phyloP scores from a whole-genome alignment of 53 echinoderm and acorn worm genomes.

The Astropecten irregularis region DNA sequence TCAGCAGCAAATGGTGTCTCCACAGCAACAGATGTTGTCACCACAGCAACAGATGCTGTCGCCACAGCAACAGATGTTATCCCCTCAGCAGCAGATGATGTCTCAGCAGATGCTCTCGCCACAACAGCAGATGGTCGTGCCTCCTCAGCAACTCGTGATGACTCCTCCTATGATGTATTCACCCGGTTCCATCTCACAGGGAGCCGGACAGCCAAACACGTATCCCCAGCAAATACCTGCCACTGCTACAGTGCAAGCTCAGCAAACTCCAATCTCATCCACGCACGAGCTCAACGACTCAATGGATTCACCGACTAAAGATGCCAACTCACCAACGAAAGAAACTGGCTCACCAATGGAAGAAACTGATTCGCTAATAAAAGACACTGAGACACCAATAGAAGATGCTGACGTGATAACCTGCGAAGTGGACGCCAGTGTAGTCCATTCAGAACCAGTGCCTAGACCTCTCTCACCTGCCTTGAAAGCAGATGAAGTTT shows the following conservation, averaged over 20 bases:
- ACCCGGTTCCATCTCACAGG: neutral
- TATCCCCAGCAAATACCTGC: neutral
- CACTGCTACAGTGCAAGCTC: conserved; percentile 44
- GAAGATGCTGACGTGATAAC: neutral
- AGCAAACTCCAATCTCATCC: conserved; percentile 38
- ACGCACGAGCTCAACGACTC: conserved; percentile 21
- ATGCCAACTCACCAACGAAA: neutral
- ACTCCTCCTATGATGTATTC: conserved; percentile 64
- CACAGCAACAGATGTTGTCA: conserved; percentile 36
- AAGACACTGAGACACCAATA: too few species aligned
- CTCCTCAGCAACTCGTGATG: conserved; percentile 50
- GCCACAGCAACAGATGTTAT: conserved; percentile 66
- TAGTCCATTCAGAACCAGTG: neutral
- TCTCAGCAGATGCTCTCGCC: conserved; percentile 43
- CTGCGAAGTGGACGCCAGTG: neutral
- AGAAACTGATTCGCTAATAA: neutral
- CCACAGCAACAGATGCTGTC: conserved; percentile 64
- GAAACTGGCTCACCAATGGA: neutral
- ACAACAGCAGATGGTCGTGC: conserved; percentile 44
- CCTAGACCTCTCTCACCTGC: conserved; percentile 26
- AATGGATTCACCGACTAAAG: neutral
- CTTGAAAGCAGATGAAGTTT: conserved; percentile 21
- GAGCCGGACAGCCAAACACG: neutral
- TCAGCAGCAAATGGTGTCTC: conserved; percentile 33
- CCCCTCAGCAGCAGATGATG: conserved; percentile 52